Base-by-base conservation (phyloP, 2,113 vertebrate species). In the Tupaia tana region DNA sequence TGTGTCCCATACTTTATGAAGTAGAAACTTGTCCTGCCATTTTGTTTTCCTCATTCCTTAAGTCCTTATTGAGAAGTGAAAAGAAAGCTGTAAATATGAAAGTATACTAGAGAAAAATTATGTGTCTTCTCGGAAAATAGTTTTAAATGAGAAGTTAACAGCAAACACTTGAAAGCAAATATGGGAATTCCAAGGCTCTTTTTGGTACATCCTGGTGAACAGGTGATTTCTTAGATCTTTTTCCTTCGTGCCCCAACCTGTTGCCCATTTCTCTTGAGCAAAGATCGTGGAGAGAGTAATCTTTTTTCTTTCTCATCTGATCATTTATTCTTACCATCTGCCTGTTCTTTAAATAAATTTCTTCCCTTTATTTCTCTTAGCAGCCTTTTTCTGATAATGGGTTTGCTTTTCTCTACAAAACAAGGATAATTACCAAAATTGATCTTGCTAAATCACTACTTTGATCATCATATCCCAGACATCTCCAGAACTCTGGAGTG, bases 111-210 rank as follows among this genome's bases (percentile, higher is more conserved):
- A 66, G 59, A 78, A 43, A 73, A 84, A 75, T 52, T 71, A 22
- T 54, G 4, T 83, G 29, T 87, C 29, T 95, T 89, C 89, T 86
- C 29, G 74, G 64, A 91, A 94, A 77, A 52, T 34, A 79, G 52
- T 89, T 96, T 94, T 81, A 69, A 15, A 56, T 78, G 85, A 63
- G 64, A 89, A 24, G 91, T 94, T 85, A 89, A 64, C 86, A 82
- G 16, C 79, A 59, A 89, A 92, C 73, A 90, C 31, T 87, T 52
- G 64, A 75, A 81, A 78, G 22, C 87, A 87, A 74, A n/a, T 52
- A 27, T 90, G 63, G 12, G 31, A 71, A 63, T 27, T 73, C 66
- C 14, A 31, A 84, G 7, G 52, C 11, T 79, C 0, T 43, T 14
- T 67, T 75, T 74, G 80, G 54, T 73, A 89, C n/a, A 18, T 91